Evolutionary conservation across 2,113 vertebrate species (phyloP), one percentile per base, ranked within the genome.

Genomic region (Aptenodytes forsteri): DNA sequence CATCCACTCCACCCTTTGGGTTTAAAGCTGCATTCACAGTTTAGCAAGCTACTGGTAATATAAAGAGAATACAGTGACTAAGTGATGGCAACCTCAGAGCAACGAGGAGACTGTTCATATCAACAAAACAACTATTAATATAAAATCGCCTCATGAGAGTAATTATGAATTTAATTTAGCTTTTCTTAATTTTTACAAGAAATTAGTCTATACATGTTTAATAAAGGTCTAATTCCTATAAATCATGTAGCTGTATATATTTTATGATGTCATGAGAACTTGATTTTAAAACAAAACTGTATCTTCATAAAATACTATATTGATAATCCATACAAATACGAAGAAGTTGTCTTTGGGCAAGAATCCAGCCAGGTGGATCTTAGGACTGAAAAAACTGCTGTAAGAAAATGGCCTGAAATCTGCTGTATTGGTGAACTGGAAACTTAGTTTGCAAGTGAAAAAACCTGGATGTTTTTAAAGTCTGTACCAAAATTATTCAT

Each of bases 131-230:
- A 59, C 76, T 89, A 67, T 92, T 91, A 59, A 84, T 89, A 59
- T 29, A 40, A 59, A 79, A 91, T 75, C 2, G 1, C 36, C 30
- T 1, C 1, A 32, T 61, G 26, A 82, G 83, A 96, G 93, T 93
- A 93, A 93, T 93, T 49, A 96, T 94, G 44, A 92, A 86, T 93
- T 97, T 92, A 84, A 87, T 95, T 84, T 82, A 67, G 32, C 69
- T 67, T 93, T 56, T 69, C 86, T 84, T 81, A 86, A 79, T 90
- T 84, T 94, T 92, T 90, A 89, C 34, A 86, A 69, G 55, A 56
- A 81, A 52, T 56, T 52, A 11, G 40, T 75, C 76, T 75, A 56
- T 90, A 34, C 49, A 82, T 79, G 42, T 87, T 95, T 91, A 87
- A 87, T 93, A 69, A 89, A 71, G 56, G 25, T 42, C 44, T 91